phyloP scores from a whole-genome alignment of 2,888 invertebrate genomes.

The Platypus cylindrus region DNA sequence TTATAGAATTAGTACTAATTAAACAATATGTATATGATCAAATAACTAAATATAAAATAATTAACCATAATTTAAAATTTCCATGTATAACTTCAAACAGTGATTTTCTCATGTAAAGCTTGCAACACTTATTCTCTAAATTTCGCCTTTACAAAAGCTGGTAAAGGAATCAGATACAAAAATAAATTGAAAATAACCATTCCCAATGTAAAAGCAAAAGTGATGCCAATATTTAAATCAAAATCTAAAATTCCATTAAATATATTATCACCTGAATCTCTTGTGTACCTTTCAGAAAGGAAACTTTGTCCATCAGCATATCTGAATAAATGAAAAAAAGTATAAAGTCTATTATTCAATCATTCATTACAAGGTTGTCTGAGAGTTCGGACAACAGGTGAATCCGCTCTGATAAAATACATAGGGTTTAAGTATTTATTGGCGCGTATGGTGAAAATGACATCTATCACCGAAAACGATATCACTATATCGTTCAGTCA shows the following conservation, averaged over 20 bases:
- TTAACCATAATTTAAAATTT: no score
- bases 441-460: no score
- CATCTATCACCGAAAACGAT: no score
- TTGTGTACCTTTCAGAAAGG: slow-evolving; percentile 55
- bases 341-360: neutral
- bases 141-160: slow-evolving; percentile 73
- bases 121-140: slow-evolving; percentile 74
- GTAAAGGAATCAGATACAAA: slow-evolving; percentile 72
- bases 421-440: no score
- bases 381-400: no score
- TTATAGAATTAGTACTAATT: no score
- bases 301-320: slow-evolving; percentile 61
- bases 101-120: no score
- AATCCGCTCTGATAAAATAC: no score
- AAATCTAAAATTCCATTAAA: slow-evolving; percentile 46
- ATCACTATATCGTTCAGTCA: no score
- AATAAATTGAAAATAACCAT: slow-evolving; percentile 73
- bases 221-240: slow-evolving; percentile 69
- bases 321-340: slow-evolving; percentile 39
- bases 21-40: no score
- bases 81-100: no score
- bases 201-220: slow-evolving; percentile 71
- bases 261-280: slow-evolving; percentile 43
- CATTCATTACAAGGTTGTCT: neutral
- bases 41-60: no score